Evolutionary conservation across 2,113 vertebrate species (phyloP).

Genomic region (Hylia prasina): DNA sequence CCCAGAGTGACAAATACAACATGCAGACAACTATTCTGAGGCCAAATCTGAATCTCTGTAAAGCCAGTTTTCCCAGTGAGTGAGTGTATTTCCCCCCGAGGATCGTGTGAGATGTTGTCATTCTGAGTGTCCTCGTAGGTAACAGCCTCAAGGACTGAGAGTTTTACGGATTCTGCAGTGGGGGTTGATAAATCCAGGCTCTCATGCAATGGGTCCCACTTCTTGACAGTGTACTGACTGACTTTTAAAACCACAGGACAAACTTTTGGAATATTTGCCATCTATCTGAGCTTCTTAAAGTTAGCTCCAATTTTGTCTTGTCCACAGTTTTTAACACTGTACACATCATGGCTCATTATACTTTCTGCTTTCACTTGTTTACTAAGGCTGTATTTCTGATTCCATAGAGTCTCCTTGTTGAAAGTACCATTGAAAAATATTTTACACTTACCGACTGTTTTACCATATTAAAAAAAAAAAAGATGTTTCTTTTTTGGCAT

Average conservation of each 20-base stretch:
- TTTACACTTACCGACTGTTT: not conserved
- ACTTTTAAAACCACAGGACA: not conserved
- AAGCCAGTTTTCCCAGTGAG: not conserved
- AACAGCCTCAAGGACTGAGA: fast-evolving
- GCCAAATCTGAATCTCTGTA: not conserved
- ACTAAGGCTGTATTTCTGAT: not conserved
- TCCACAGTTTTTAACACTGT: not conserved
- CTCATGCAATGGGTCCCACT: not conserved
- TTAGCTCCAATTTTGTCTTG: not conserved
- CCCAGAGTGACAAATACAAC: not conserved
- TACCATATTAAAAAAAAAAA: not conserved
- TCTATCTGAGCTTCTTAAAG: not conserved
- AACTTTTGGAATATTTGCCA: not conserved
- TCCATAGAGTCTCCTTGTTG: not conserved
- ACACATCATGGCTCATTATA: not conserved
- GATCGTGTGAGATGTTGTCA: not conserved
- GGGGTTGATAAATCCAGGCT: not conserved
- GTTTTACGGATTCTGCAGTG: not conserved
- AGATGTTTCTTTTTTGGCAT: not conserved
- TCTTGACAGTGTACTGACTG: not conserved
- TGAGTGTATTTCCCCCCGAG: fast-evolving
- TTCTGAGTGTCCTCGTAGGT: too few species aligned
- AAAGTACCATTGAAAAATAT: not conserved
- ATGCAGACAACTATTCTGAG: fast-evolving
- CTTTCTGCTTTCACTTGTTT: not conserved